A percentile compares a stretch with the other conserved stretches of the same genome.
These are phyloP conservation scores for Spea bombifrons DNA, from an alignment of 2,113 vertebrate species.

Conservation along the genomic window DNA sequence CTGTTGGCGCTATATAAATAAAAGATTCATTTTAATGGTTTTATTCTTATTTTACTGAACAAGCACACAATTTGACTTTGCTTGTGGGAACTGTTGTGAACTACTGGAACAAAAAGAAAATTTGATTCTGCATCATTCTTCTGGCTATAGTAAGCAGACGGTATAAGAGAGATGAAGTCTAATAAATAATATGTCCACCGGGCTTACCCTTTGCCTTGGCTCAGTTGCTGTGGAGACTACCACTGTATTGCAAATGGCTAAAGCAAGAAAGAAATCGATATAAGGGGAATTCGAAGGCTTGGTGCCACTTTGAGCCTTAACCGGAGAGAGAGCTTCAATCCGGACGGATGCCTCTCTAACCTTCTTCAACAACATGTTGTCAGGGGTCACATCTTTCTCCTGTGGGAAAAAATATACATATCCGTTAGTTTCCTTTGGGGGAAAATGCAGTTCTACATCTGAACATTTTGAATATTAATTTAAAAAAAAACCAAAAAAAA, in stretches of 20 bases:
- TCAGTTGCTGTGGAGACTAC: conserved; percentile 86
- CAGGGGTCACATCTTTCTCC: conserved; percentile 88
- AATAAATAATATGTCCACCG: not conserved
- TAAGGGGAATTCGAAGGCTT: conserved; percentile 60
- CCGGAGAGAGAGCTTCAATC: conserved; percentile 58
- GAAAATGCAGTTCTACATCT: not conserved
- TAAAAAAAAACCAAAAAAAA: no score
- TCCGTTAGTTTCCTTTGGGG: not conserved
- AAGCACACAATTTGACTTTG: not conserved
- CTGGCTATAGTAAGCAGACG: not conserved
- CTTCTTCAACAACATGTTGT: conserved; percentile 75
- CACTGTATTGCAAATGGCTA: conserved; percentile 94
- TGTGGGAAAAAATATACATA: conserved; percentile 58
- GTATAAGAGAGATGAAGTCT: not conserved
- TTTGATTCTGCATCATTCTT: not conserved
- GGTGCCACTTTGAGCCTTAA: conserved; percentile 34
- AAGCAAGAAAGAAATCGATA: conserved; percentile 89
- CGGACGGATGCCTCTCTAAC: conserved; percentile 68
- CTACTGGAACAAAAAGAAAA: not conserved
- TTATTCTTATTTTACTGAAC: not conserved
- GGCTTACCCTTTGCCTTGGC: conserved; percentile 81
- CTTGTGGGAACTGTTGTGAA: not conserved
- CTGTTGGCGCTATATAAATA: no score
- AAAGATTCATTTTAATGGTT: no score
- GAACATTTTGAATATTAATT: no score